Base-by-base conservation (phyloP, 2,888 invertebrate species). In the Eupithecia pulchellata region DNA sequence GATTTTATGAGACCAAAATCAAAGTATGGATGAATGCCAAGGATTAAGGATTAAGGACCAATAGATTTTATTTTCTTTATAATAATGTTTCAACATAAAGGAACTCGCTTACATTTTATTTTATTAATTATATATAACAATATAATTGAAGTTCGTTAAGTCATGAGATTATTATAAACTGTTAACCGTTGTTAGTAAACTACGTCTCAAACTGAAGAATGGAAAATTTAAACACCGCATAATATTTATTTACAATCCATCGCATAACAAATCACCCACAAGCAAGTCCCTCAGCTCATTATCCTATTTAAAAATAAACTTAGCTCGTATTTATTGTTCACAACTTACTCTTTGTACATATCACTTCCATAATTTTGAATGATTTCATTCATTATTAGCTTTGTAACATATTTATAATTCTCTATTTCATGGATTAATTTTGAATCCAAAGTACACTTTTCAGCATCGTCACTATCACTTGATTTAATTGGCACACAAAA, bases 341-440 rank as follows among this genome's bases (percentile, higher is more conserved):
- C 3, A 57, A 82, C 87, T 86, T 78, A 92, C 92, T 88, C 91
- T 8, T 90, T 78, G 85, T 94, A 96, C n/a, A 95, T 95, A 60
- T 84, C 84, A 2, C 89, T 89, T 78, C 95, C 94, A 69, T 91
- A 92, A 2, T 85, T 81, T 13, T 95, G 79, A 1, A 85, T 81
- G 14, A 95, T 89, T 67, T 90, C 87, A 9, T 91, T 79, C 70
- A 95, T 88, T 68, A 96, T 96, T 67, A 73, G 78, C 52, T 91
- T 81, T 0, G 95, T 94, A 9, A 91, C 80, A 69, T 90, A 86
- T 78, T 91, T 84, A 79, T 96, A 96, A 3, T 94, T 89, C 20
- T 90, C 87, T 75, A 97, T 96, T 91, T 96, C 96, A 17, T 88
- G 74, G 0, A 83, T 65, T 36, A 88, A 69, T 2, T 78, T 73